Percentiles rank a stretch among this genome's conserved stretches.
phyloP scores from a whole-genome alignment of 2,888 invertebrate genomes.

The Cistogaster globosa region DNA sequence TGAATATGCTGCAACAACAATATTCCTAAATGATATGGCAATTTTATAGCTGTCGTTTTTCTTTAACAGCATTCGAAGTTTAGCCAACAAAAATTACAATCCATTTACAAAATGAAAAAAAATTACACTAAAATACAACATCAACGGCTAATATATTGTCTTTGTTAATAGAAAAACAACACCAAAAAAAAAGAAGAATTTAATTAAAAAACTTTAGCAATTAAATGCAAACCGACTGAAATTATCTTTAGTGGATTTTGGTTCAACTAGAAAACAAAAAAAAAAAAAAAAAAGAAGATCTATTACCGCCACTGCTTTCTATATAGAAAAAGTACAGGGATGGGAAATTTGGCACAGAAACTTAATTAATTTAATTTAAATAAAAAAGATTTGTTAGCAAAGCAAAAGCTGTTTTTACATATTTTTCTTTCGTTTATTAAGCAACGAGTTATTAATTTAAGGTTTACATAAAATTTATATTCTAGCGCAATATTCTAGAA shows the following conservation, averaged over 20 bases:
- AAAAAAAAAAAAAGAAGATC: conserved; percentile 27
- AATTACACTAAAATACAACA: conserved; percentile 13
- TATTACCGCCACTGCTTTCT: not conserved
- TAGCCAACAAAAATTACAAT: conserved; percentile 22
- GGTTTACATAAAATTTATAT: no score
- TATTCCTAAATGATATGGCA: conserved; percentile 58
- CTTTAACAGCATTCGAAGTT: conserved; percentile 29
- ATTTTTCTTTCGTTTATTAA: no score
- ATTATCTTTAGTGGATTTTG: conserved; percentile 62
- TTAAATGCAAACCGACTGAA: conserved; percentile 72
- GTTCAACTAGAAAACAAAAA: conserved; percentile 18
- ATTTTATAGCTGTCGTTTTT: conserved; percentile 55
- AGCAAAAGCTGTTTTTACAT: no score
- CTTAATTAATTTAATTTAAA: no score
- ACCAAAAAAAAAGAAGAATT: conserved; percentile 70
- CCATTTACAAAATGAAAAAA: not conserved
- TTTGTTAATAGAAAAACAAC: conserved; percentile 32
- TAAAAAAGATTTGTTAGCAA: no score
- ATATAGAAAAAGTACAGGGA: not conserved
- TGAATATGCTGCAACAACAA: conserved; percentile 6
- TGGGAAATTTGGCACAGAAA: not conserved
- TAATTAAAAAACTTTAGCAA: conserved; percentile 75
- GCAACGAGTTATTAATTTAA: no score
- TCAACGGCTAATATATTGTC: conserved; percentile 25
- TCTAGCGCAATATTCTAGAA: no score